Evolutionary conservation across 2,888 invertebrate genomes (phyloP).

Genomic region (Polia nebulosa): DNA sequence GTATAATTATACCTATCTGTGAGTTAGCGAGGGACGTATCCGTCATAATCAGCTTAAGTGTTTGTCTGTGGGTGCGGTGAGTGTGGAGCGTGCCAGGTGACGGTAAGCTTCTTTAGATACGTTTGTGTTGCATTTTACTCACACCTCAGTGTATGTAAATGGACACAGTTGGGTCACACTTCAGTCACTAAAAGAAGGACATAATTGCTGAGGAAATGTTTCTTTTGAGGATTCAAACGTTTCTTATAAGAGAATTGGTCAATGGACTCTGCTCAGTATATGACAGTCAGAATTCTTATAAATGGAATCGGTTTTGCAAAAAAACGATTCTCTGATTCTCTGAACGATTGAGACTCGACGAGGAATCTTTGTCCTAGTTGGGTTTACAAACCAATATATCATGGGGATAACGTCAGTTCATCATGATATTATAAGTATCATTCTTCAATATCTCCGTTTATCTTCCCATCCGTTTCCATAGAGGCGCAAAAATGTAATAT

Average conservation of each 20-base stretch:
- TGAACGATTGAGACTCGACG: too few relatives aligned
- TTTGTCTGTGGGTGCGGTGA: slow-evolving; percentile 74
- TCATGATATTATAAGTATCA: background rate
- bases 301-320: background rate
- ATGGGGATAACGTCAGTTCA: background rate
- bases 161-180: slow-evolving; percentile 20
- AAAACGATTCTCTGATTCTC: too few relatives aligned
- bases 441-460: background rate
- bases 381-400: background rate
- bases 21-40: slow-evolving; percentile 66
- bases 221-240: background rate
- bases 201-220: slow-evolving; percentile 6
- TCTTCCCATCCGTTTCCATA: background rate
- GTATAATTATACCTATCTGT: slow-evolving; percentile 45
- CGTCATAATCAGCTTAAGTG: slow-evolving; percentile 82
- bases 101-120: slow-evolving; percentile 79
- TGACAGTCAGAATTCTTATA: background rate
- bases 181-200: background rate
- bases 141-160: slow-evolving; percentile 57
- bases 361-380: background rate
- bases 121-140: slow-evolving; percentile 71
- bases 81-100: slow-evolving; percentile 75
- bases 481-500: background rate
- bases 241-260: background rate
- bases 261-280: background rate